Base-by-base conservation (phyloP, 2,888 invertebrate genomes). In the Drosophila demipolita region DNA sequence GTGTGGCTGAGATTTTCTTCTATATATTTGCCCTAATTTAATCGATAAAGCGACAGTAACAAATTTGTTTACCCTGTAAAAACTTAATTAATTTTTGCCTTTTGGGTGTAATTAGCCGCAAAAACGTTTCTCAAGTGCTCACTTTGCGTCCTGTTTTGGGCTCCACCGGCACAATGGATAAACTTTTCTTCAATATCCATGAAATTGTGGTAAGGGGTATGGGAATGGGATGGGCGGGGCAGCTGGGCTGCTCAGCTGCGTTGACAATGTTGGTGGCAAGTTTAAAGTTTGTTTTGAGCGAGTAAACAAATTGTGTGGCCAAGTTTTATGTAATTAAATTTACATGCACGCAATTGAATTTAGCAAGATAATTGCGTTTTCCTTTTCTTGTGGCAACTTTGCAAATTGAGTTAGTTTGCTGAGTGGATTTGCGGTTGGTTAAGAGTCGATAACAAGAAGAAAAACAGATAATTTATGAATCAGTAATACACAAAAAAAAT, bases 221-320 rank as follows among this genome's bases (percentile, higher is more conserved):
- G 23, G 48, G 32, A 15, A 12, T 32, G 17, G n/a, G 7, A 17
- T 23, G 23, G 48, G 32, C n/a, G 40, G 17, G 29, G 33, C 11
- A 20, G 20, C 9, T 20, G 48, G 29, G 26, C 54, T 59, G 32
- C 38, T 35, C 35, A 49, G 49, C 59, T 72, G 85, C 82, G 87
- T 84, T 84, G 87, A 76, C 75, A 77, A 73, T 60, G 71, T 54
- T 53, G 59, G 65, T 33, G 68, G 64, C 58, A 79, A 85, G 71
- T 87, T 86, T 88, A 88, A 88, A 87, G 87, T 90, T 87, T 88
- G 87, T 87, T 87, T 67, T 82, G 88, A 83, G 73, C 86, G 77
- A 88, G 89, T 87, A 87, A 87, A 87, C 87, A 87, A 88, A 86
- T 87, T 89, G 89, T 81, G 68, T 55, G 79, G 72, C 57, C 70